Percentiles rank a stretch among this genome's conserved stretches.
Evolutionary conservation across 2,888 invertebrate species (phyloP).

Genomic region (Cataglyphis cursor): DNA sequence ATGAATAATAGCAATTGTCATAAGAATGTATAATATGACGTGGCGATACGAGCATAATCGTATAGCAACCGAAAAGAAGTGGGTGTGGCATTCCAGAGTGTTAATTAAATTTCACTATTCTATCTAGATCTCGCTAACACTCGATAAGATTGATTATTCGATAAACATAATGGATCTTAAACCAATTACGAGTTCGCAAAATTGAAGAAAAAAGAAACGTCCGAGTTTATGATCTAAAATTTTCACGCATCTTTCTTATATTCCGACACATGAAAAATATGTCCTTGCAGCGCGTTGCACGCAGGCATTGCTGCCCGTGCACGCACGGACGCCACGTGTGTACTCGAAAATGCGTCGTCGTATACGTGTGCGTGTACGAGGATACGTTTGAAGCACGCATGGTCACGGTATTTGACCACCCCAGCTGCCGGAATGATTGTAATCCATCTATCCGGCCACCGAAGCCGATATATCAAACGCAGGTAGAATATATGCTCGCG

Average conservation of each 20-base stretch:
- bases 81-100: neutral
- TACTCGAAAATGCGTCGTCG: conserved; percentile 72
- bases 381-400: conserved; percentile 79
- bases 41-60: neutral
- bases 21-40: neutral
- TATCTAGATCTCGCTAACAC: neutral
- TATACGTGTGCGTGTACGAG: conserved; percentile 65
- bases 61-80: neutral
- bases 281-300: conserved; percentile 67
- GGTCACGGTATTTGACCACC: conserved; percentile 87
- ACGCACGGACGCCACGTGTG: conserved; percentile 72
- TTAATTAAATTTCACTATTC: conserved; percentile 8
- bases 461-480: conserved; percentile 83
- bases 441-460: conserved; percentile 86
- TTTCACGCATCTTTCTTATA: conserved; percentile 40
- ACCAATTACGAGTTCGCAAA: neutral
- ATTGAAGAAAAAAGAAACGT: conserved; percentile 3
- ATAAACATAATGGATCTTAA: conserved; percentile 9
- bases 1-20: neutral
- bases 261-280: conserved; percentile 51
- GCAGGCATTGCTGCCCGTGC: conserved; percentile 54
- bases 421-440: conserved; percentile 85
- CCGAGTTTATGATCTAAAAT: conserved; percentile 15
- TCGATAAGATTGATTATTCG: neutral
- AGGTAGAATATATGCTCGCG: conserved; percentile 63